phyloP scores from a whole-genome alignment of 2,113 vertebrate genomes.

The Carassius auratus region DNA sequence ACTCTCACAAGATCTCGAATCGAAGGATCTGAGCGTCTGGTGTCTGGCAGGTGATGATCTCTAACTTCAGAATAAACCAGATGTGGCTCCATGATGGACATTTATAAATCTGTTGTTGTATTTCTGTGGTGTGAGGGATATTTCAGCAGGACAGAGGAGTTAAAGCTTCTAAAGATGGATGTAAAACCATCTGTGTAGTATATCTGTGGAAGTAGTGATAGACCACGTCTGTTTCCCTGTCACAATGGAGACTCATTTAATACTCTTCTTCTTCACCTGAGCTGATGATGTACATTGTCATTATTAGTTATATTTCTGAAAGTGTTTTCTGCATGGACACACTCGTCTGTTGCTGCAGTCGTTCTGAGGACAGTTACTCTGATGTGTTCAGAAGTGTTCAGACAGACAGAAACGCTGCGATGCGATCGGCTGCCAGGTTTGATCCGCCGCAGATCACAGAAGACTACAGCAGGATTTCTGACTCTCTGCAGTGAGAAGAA shows the following conservation, averaged over 20 bases:
- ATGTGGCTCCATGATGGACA: not conserved
- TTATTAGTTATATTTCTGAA: not conserved
- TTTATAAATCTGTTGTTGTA: not conserved
- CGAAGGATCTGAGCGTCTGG: no score
- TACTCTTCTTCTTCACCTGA: no score
- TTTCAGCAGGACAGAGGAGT: not conserved
- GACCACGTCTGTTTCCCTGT: not conserved
- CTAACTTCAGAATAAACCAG: not conserved
- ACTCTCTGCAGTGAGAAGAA: not conserved
- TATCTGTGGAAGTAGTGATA: not conserved
- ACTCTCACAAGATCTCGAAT: not conserved
- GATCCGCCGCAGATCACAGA: not conserved
- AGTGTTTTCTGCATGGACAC: not conserved
- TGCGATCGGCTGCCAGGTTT: not conserved
- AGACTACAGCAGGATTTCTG: slow-evolving; percentile 5
- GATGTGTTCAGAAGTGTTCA: not conserved
- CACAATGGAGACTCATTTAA: not conserved
- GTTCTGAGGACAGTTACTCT: not conserved
- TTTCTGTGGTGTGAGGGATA: not conserved
- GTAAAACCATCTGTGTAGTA: not conserved
- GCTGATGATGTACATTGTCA: not conserved
- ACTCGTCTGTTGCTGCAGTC: not conserved
- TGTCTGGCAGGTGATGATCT: not conserved
- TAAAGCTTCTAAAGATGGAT: not conserved
- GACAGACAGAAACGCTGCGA: not conserved